Conservation (phyloP, 2,113 vertebrate species). For the Pygoscelis adeliae region DNA sequence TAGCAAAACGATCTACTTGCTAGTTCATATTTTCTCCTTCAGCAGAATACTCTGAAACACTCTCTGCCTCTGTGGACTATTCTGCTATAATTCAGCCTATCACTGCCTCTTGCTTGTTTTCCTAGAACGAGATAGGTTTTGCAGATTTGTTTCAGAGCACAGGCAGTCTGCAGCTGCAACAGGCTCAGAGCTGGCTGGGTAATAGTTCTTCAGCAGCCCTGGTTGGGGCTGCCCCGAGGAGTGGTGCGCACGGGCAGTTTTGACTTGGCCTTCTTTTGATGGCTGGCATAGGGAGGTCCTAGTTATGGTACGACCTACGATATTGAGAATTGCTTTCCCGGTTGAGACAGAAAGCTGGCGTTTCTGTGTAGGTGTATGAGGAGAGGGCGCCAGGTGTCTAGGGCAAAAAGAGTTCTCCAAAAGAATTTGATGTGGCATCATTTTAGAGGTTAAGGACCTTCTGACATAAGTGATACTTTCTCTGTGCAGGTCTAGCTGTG, state of each 20-base stretch:
- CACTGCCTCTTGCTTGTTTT: not conserved
- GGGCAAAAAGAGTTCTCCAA: not conserved
- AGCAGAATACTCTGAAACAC: not conserved
- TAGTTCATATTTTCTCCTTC: not conserved
- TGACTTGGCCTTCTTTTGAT: not conserved
- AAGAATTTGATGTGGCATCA: not conserved
- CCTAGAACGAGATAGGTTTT: not conserved
- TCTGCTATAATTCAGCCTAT: not conserved
- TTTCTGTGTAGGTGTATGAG: not conserved
- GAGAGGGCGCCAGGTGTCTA: fast-evolving
- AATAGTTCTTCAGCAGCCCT: not conserved
- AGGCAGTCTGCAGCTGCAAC: fast-evolving
- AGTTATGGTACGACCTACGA: fast-evolving
- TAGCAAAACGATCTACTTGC: not conserved
- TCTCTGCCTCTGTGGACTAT: fast-evolving
- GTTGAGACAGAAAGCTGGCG: not conserved
- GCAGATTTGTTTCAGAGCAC: fast-evolving
- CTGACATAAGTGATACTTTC: not conserved
- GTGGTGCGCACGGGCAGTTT: fast-evolving
- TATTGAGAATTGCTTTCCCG: fast-evolving
- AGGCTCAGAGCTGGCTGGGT: not conserved
- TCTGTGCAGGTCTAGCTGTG: not conserved
- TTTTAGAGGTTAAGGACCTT: not conserved
- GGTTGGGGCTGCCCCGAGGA: not conserved
- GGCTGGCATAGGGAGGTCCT: too few species aligned